phyloP scores from a whole-genome alignment of 2,113 vertebrate genomes.

The Etheostoma spectabile region DNA sequence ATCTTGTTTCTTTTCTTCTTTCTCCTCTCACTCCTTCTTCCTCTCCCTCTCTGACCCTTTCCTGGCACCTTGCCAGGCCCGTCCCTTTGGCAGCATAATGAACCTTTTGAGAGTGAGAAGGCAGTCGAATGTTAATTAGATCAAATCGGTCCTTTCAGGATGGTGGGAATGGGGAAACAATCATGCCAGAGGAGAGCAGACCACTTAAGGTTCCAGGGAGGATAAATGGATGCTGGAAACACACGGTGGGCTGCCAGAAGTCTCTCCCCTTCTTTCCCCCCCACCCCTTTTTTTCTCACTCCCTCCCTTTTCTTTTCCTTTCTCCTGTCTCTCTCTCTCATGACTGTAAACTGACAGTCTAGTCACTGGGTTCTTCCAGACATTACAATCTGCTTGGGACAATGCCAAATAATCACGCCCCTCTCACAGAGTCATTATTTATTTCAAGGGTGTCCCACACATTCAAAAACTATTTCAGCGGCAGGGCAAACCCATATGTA shows the following conservation, averaged over 20 bases:
- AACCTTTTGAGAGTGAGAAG: conserved; percentile 78
- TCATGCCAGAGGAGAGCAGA: conserved; percentile 60
- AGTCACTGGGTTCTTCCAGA: conserved; percentile 36
- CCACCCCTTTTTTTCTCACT: not conserved
- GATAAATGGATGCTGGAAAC: conserved; percentile 55
- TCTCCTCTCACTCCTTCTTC: conserved; percentile 39
- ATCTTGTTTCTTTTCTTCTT: conserved; percentile 30
- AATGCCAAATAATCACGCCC: conserved; percentile 50
- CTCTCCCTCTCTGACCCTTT: conserved; percentile 47
- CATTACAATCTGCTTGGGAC: conserved; percentile 27
- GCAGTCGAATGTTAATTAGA: conserved; percentile 84
- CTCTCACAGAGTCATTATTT: conserved; percentile 34
- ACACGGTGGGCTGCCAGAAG: conserved; percentile 45
- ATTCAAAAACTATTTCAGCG: conserved; percentile 28
- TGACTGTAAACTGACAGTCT: conserved; percentile 44
- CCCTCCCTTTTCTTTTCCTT: conserved; percentile 8
- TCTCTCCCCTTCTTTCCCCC: not conserved
- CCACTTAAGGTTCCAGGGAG: conserved; percentile 59
- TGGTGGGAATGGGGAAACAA: conserved; percentile 74
- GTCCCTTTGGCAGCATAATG: conserved; percentile 77
- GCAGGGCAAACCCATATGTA: not conserved
- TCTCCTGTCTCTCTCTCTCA: conserved; percentile 20
- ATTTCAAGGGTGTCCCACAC: conserved; percentile 34
- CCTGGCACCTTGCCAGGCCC: conserved; percentile 70
- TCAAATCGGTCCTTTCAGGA: conserved; percentile 80